Conservation (phyloP, 2,797 vertebrate species). For the Todus mexicanus region DNA sequence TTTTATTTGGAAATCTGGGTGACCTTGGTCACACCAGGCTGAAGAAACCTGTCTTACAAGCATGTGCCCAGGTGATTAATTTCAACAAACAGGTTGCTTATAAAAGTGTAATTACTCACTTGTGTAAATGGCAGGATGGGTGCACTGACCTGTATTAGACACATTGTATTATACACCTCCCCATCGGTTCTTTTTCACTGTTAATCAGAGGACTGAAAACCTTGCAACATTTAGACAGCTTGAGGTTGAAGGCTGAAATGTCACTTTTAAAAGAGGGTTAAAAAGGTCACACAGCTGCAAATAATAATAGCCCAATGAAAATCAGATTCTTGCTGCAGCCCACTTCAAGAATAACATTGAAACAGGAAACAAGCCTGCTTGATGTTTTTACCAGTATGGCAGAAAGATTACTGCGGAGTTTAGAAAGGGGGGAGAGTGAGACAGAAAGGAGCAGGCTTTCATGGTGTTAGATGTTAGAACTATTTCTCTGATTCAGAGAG, state of each 20-base stretch:
- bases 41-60: conserved; percentile 28
- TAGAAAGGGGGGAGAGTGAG: conserved; percentile 8
- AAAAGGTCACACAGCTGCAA: conserved; percentile 82
- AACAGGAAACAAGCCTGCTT: conserved; percentile 78
- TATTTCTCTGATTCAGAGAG: conserved; percentile 33
- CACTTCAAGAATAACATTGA: conserved; percentile 79
- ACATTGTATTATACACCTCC: conserved; percentile 4
- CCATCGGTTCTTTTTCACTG: conserved; percentile 14
- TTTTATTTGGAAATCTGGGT: background rate
- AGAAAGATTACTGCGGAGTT: conserved; percentile 60
- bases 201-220: conserved; percentile 68
- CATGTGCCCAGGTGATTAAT: conserved; percentile 41
- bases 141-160: conserved; percentile 42
- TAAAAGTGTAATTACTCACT: conserved; percentile 12
- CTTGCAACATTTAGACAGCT: conserved; percentile 68
- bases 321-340: conserved; percentile 78
- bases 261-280: conserved; percentile 79
- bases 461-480: conserved; percentile 5
- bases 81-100: conserved; percentile 42
- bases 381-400: conserved; percentile 73
- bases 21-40: conserved; percentile 1
- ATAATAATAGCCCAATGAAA: conserved; percentile 83
- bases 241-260: conserved; percentile 78
- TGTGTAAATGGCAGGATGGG: conserved; percentile 12
- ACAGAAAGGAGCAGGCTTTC: conserved; percentile 25